Base-by-base conservation (phyloP, 2,888 invertebrate genomes). In the Andrena flavipes region DNA sequence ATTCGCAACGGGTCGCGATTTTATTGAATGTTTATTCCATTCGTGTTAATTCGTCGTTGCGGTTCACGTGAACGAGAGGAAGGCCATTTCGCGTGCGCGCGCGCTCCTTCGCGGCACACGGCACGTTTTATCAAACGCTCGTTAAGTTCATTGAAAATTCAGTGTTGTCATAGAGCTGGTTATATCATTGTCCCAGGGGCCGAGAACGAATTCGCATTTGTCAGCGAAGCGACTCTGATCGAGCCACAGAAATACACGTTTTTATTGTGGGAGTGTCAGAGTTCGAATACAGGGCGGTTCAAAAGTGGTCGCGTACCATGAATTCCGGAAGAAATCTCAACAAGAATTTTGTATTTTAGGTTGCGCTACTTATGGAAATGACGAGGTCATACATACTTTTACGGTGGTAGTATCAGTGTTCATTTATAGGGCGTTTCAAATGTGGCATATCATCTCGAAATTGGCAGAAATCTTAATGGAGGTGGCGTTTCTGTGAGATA, bases 61-160 rank as follows among this genome's bases (percentile, higher is more conserved):
- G 56, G 54, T 69, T 54, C 56, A 20, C 63, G 42, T 51, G 64
- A 82, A 79, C 73, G 64, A 29, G 49, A 72, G 82, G 84, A 84
- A 84, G 76, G 87, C 13, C 62, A 20, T 70, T 68, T 67, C 74
- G 67, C 67, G 48, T 54, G 49, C 67, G 59, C 65, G 62, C 8
- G 20, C 23, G 56, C 56, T 23, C 23, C 20, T 42, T 20, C n/a
- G n/a, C 56, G 29, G 65, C 42, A 29, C 60, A 54, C 56, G 20
- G 49, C 30, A 48, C 76, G 63, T 76, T 87, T 78, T 78, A 81
- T 82, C 86, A 82, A 83, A 82, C 59, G 82, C 69, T 85, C 74
- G 82, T 87, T 85, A 82, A 65, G 79, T 64, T 72, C 87, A 76
- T 87, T 87, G 86, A 85, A 80, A 82, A 84, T 85, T 78, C 80